A percentile compares a stretch with the other conserved stretches of the same genome.
Evolutionary conservation across 2,888 invertebrate genomes (phyloP).

Genomic region (Eugnorisma glareosa): DNA sequence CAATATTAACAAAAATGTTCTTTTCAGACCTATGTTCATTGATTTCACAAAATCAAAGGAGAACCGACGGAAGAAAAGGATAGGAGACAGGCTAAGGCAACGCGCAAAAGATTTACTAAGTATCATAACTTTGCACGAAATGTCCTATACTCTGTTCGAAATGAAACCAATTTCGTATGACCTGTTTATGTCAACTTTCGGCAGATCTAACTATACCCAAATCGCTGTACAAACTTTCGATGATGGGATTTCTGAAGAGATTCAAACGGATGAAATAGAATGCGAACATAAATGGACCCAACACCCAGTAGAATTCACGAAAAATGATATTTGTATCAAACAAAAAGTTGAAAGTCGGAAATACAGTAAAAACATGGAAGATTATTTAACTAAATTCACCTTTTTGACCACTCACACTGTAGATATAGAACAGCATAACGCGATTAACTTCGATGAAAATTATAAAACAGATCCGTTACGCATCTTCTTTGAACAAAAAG

Average conservation of each 20-base stretch:
- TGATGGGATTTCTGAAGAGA: slow-evolving; percentile 82
- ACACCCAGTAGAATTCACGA: slow-evolving; percentile 84
- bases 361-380: slow-evolving; percentile 72
- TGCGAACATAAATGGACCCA: slow-evolving; percentile 85
- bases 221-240: slow-evolving; percentile 85
- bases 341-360: slow-evolving; percentile 61
- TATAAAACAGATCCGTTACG: slow-evolving; percentile 81
- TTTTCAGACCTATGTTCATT: slow-evolving; percentile 83
- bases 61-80: slow-evolving; percentile 77
- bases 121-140: slow-evolving; percentile 86
- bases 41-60: slow-evolving; percentile 84
- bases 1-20: background rate
- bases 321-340: slow-evolving; percentile 75
- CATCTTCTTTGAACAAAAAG: slow-evolving; percentile 85
- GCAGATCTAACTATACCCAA: slow-evolving; percentile 84
- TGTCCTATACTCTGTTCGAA: slow-evolving; percentile 85
- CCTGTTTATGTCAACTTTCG: slow-evolving; percentile 86
- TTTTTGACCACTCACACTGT: slow-evolving; percentile 71
- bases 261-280: slow-evolving; percentile 84
- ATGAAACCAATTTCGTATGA: slow-evolving; percentile 89
- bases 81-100: slow-evolving; percentile 78
- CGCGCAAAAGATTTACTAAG: slow-evolving; percentile 84
- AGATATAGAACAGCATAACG: slow-evolving; percentile 60
- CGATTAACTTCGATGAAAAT: slow-evolving; percentile 70
- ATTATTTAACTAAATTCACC: slow-evolving; percentile 78